Base-by-base conservation (phyloP, 2,888 invertebrate species). In the Silvanus unidentatus region DNA sequence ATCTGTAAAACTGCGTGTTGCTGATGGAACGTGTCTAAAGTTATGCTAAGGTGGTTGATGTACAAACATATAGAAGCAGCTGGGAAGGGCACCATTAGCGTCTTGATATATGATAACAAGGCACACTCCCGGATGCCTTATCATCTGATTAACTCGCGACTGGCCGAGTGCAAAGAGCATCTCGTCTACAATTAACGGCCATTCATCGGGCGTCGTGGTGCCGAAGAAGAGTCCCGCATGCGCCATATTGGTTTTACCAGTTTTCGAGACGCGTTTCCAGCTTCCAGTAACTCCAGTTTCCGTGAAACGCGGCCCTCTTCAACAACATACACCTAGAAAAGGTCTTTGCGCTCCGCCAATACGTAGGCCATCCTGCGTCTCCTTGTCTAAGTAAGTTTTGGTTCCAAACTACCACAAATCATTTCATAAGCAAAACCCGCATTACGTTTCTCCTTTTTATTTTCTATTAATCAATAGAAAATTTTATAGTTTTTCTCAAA, bases 201-300 rank as follows among this genome's bases (percentile, higher is more conserved):
- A 64, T 63, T 63, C 63, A 65, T 57, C 55, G 57, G 57, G 55
- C 59, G 59, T 59, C 53, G 60, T 49, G 53, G 57, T 52, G 52
- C 51, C 49, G 55, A 53, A 54, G 53, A 61, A 59, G 59, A 60
- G 56, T 52, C 43, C 54, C 62, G 64, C 66, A 63, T 66, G 67
- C 66, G 66, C 63, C 39, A 44, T 47, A 41, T 47, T 54, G 46
- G 46, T 54, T 49, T 55, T 53, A 52, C 50, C 57, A 52, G 50
- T 52, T 53, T 49, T 55, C 59, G 57, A 58, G 57, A 56, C 60
- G 58, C 63, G 55, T 57, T 60, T 58, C 53, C 65, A 68, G 67
- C 66, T 50, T 66, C 66, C 66, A 68, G 67, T 68, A 64, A 60
- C 59, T 66, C 66, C 66, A 68, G 67, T 68, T 65, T 62, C 59